Evolutionary conservation across 2,888 invertebrate genomes (phyloP), one percentile per base, ranked within the genome.

Genomic region (Spodoptera exigua): DNA sequence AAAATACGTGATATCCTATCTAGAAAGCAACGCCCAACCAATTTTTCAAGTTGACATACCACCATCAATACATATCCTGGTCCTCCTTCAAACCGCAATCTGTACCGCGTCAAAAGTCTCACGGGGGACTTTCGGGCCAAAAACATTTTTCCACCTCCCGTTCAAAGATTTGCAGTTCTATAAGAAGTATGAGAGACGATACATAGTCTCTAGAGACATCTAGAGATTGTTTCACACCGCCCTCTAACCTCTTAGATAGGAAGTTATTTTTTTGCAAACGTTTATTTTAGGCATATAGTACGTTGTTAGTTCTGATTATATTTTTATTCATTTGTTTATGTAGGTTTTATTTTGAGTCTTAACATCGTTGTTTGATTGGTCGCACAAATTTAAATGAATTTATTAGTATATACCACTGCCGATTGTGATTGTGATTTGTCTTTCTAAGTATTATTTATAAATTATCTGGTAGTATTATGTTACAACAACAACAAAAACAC

Each of bases 41-140:
- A 12, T 40, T 11, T 12, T 3, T 59, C 32, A 48, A 11, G 27
- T 49, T 58, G 56, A 61, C 55, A 62, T 7, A 57, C 43, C 47
- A 60, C 63, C 40, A 45, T 40, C 47, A 14, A 61, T 55, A 58
- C 60, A 60, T 14, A 54, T 47, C 21, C 43, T 61, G 62, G 76
- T 74, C 76, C 74, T 63, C 54, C 57, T 74, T 68, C 48, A 79
- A 69, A 74, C 49, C 76, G 69, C 80, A 78, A 83, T 83, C 76
- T 78, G 73, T 80, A 79, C 79, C 76, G 70, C 76, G 73, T 72
- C 67, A 75, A 78, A 81, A 83, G 64, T 72, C 74, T 70, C 80
- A 74, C 78, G 12, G 17, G 82, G 81, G 83, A 78, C 75, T 75
- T 64, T 54, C 63, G 62, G 64, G 66, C 60, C 48, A 57, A 77